These are phyloP conservation scores for Prunella strophiata DNA, from an alignment of 2,797 vertebrate genomes.

Conservation along the genomic window DNA sequence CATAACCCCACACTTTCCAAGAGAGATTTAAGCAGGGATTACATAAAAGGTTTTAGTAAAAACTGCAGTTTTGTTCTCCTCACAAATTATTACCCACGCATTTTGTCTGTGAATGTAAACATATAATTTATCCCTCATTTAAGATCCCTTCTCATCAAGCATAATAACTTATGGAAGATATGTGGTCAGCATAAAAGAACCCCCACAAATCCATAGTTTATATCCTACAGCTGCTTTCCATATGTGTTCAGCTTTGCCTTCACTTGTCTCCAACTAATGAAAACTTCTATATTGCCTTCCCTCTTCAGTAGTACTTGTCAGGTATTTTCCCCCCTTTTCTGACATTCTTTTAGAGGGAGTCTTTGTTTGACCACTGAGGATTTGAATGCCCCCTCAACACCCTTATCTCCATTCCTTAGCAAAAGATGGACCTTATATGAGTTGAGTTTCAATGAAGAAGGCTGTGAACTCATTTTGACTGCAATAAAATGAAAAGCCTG, in stretches of 20 bases:
- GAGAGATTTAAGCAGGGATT: neutral
- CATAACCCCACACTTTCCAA: neutral
- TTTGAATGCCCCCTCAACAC: neutral
- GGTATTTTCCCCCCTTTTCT: neutral
- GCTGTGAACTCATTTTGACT: neutral
- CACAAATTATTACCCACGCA: neutral
- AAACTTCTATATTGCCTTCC: neutral
- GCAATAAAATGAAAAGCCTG: neutral
- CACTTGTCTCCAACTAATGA: neutral
- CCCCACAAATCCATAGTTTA: neutral
- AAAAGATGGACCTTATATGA: neutral
- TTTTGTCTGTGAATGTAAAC: conserved; percentile 8
- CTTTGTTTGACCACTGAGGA: neutral
- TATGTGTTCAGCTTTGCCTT: neutral
- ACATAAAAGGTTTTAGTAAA: conserved; percentile 5
- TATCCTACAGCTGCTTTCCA: neutral
- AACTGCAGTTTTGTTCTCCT: neutral
- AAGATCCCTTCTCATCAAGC: neutral
- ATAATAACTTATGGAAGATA: conserved; percentile 9
- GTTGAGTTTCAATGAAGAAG: neutral
- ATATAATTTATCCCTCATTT: conserved; percentile 5
- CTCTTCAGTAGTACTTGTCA: neutral
- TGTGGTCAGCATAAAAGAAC: neutral
- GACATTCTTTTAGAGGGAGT: neutral
- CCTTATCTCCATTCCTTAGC: neutral